Evolutionary conservation across 2,888 invertebrate species (phyloP), one percentile per base, ranked within the genome.

Genomic region (Cremastinae sp.): DNA sequence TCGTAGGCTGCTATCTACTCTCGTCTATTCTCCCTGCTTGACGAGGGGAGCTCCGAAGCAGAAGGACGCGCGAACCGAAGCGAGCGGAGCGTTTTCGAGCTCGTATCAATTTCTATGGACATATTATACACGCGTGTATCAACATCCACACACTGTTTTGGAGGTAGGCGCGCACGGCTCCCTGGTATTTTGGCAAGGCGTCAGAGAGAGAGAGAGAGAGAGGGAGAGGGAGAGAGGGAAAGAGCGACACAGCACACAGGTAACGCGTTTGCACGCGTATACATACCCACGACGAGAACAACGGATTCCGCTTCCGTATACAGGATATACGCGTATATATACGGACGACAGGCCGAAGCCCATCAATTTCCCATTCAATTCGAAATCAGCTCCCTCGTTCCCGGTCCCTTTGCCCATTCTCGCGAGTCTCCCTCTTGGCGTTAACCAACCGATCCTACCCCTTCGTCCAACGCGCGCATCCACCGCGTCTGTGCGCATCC

Each of bases 301-400:
- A 85, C 84, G 83, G 84, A 84, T 81, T 81, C 83, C 77, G 74
- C 72, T 74, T 80, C 81, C 80, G 83, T 74, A n/a, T n/a, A 81
- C 79, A 84, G 84, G 81, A 81, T 84, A 81, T 83, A 81, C 83
- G 83, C 81, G 82, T 77, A 77, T 74, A 82, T 5, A 28, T 82
- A 83, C 75, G 79, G 75, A 80, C 83, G 85, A 85, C 85, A 85
- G 82, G 81, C 78, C 82, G 83, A 83, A 82, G 83, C 85, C 85
- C 85, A 84, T 85, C 86, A 85, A 85, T 85, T 85, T 85, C 85
- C 85, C 84, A 85, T 85, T 86, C 85, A 84, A 85, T 85, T 84
- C 83, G 79, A 74, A 78, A 84, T 79, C 73, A 73, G 79, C 61
- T 34, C 53, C 43, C 64, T 45, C 65, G 10, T 53, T 16, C 43